Conservation (phyloP, 2,888 invertebrate genomes). For the Erebia aethiops region DNA sequence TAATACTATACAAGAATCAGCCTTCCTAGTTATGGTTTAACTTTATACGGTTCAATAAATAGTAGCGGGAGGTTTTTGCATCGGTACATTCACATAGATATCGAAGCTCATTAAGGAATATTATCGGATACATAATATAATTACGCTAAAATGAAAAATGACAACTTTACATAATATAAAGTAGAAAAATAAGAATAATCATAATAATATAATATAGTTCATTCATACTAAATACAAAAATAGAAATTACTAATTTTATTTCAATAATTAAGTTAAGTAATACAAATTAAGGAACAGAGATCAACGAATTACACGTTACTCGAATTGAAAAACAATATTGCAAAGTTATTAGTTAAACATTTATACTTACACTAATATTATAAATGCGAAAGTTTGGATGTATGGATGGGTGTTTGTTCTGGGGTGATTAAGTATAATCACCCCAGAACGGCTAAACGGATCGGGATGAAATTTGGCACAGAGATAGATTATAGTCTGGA, state of each 20-base stretch:
- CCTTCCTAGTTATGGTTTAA: no score
- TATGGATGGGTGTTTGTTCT: no score
- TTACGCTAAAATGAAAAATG: not conserved
- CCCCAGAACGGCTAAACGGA: no score
- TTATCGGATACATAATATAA: not conserved
- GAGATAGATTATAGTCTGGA: no score
- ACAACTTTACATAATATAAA: not conserved
- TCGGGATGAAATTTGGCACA: no score
- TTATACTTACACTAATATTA: no score
- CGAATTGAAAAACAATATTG: not conserved
- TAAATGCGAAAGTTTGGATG: no score
- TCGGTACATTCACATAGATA: no score
- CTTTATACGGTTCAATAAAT: no score
- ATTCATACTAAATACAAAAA: constrained; percentile 10
- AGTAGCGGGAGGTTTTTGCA: no score
- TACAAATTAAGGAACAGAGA: constrained; percentile 36
- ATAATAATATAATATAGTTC: not conserved
- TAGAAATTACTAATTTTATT: constrained; percentile 19
- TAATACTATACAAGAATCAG: no score
- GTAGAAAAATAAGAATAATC: not conserved
- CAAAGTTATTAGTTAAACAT: not conserved
- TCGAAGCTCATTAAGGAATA: not conserved
- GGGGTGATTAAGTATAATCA: no score
- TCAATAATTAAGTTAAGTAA: constrained; percentile 33
- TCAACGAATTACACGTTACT: constrained; percentile 27